Base-by-base conservation (phyloP, 2,797 vertebrate genomes). In the Sparus aurata region DNA sequence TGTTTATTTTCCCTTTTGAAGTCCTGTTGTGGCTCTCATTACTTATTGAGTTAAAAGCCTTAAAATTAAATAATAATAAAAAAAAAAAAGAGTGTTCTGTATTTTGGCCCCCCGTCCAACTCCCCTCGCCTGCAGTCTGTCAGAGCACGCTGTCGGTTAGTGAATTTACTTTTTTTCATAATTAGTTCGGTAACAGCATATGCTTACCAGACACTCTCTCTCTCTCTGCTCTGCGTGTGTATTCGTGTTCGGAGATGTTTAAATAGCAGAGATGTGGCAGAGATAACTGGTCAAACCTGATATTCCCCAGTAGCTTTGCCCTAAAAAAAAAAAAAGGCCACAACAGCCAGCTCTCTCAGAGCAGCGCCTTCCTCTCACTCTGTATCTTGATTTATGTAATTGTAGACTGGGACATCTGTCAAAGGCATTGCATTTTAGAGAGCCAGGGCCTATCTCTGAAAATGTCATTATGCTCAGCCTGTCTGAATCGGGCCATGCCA, bases 391-490 rank as follows among this genome's bases (percentile, higher is more conserved):
- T 93, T 92, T 90, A 91, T 91, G 93, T 94, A 94, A 94, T 94
- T 94, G 92, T 89, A 95, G 90, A 88, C 88, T 53, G 74, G 92
- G 82, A 92, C 93, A 93, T 95, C 94, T 95, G 93, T 95, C 94
- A 90, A 91, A 95, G 84, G 88, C 94, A 94, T 94, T 94, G 93
- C 91, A 52, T 93, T 93, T 88, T 80, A 64, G 87, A 85, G 91
- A 92, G 94, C 91, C 88, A 87, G 89, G 75, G 92, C 89, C 93
- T 94, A 94, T 94, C 94, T 93, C 94, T 95, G 95, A 95, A 95
- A 95, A 95, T 96, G 93, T 95, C 94, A 96, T 95, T 96, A 95
- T 93, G 84, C 91, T 91, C 83, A 82, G 92, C 86, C 91, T 46
- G 91, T 89, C 90, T 87, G 91, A 86, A 80, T 82, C 78, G n/a